Base-by-base conservation (phyloP, 2,113 vertebrate species). In the Artemisiospiza belli region DNA sequence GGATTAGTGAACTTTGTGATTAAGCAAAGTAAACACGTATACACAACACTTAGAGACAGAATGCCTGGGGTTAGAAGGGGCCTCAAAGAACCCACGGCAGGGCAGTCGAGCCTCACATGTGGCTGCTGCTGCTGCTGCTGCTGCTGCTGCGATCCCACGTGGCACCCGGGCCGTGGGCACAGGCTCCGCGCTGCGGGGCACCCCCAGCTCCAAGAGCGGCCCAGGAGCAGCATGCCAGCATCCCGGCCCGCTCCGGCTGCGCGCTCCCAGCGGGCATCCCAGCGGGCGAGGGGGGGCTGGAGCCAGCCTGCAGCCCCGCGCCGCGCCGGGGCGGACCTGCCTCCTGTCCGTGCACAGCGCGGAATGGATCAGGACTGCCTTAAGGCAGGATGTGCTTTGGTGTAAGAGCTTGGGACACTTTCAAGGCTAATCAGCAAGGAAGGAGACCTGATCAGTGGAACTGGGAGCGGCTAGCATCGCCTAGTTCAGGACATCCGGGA, bases 271-370 rank as follows among this genome's bases (percentile, higher is more conserved):
- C 18, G 6, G 6, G 23, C 9, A 27, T n/a, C 59, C 51, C 4
- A 24, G 47, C 47, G 41, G 5, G 4, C 1, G 3, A 3, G 11
- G 25, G 8, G 5, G 4, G 10, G 31, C 11, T 21, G 6, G 31
- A 19, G 37, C 24, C 10, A 3, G 19, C 28, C 15, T 7, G 44
- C 25, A 8, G 5, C 31, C 6, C 47, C 4, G 10, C 25, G 12
- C n/a, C 16, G 10, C 35, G 5, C 31, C 21, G 12, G 18, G 25
- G 44, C 25, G 6, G 21, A 9, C 5, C 46, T 16, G n/a, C 47
- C 19, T 15, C 19, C 47, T 16, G 19, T 2, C 25, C 49, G 3
- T 25, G 9, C 23, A 11, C 10, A 13, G 5, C 5, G 23, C 11
- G 58, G n/a, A 5, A 4, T 4, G 12, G 6, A 11, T 17, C 43